Conservation (phyloP, 2,888 invertebrate species). For the Rhagonycha fulva region DNA sequence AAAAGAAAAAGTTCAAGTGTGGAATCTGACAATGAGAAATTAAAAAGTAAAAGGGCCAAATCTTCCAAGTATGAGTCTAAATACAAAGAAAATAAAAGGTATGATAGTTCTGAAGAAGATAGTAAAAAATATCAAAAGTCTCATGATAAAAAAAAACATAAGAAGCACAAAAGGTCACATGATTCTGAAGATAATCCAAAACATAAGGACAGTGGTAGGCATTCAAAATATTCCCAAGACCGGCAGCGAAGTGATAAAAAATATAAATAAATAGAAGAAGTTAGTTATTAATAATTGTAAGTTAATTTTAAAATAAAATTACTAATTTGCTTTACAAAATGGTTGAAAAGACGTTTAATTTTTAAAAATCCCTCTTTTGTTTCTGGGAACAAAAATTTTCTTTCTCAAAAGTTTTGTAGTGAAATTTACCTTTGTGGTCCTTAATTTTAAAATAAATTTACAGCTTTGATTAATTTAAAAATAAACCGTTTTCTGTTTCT, state of each 20-base stretch:
- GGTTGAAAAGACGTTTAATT: neutral
- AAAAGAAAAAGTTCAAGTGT: neutral
- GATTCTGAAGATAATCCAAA: neutral
- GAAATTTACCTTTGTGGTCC: neutral
- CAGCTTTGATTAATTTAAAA: too few species aligned
- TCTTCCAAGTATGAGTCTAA: neutral
- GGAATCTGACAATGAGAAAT: neutral
- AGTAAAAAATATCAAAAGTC: neutral
- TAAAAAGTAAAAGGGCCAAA: neutral
- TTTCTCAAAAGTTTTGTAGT: neutral
- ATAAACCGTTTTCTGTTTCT: too few species aligned
- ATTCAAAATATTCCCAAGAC: neutral
- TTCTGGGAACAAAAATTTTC: neutral
- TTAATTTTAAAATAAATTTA: too few species aligned
- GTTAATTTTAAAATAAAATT: neutral
- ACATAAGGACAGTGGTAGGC: neutral
- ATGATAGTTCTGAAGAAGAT: too few species aligned
- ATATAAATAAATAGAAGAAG: neutral
- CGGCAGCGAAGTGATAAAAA: neutral
- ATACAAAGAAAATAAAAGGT: neutral
- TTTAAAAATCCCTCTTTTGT: neutral
- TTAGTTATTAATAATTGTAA: neutral
- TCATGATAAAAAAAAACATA: neutral
- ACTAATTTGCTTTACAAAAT: neutral
- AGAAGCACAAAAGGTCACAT: neutral